Percentiles rank a stretch among this genome's conserved stretches.
Evolutionary conservation across 2,113 vertebrate species (phyloP).

Genomic region (Sinosuthora webbiana): DNA sequence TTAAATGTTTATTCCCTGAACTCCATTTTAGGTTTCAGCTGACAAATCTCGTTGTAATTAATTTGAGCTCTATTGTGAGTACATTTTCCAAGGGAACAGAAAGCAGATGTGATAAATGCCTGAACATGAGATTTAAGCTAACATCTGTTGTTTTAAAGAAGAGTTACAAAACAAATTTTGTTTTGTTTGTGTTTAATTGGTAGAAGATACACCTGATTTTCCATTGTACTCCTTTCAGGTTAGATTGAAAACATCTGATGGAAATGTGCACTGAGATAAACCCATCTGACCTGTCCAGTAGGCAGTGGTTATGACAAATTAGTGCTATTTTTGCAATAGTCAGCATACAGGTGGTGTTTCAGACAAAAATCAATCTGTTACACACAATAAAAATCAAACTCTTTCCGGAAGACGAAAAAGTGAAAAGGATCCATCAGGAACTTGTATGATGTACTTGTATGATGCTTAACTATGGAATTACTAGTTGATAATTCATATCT

Average conservation of each 20-base stretch:
- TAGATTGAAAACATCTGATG: not conserved
- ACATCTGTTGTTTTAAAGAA: conserved; percentile 34
- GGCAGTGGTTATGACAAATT: not conserved
- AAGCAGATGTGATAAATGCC: conserved; percentile 40
- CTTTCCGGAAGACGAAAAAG: not conserved
- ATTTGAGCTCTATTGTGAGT: not conserved
- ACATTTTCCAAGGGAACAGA: conserved; percentile 17
- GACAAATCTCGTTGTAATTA: conserved; percentile 33
- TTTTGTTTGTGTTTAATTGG: not conserved
- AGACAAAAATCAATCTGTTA: not conserved
- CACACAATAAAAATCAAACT: not conserved
- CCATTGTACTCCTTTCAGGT: not conserved
- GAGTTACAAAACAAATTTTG: not conserved
- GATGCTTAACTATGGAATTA: not conserved
- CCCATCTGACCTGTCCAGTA: not conserved
- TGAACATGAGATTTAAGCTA: conserved; percentile 17
- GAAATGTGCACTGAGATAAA: not conserved
- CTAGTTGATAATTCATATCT: not conserved
- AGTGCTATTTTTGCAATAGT: not conserved
- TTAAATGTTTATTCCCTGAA: conserved; percentile 9
- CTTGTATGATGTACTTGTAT: not conserved
- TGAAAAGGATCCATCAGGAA: not conserved
- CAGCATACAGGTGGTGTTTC: not conserved
- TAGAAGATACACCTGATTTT: conserved; percentile 11
- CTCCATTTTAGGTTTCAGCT: conserved; percentile 11